Conservation (phyloP, 2,113 vertebrate species). For the Telmatochromis sp. region DNA sequence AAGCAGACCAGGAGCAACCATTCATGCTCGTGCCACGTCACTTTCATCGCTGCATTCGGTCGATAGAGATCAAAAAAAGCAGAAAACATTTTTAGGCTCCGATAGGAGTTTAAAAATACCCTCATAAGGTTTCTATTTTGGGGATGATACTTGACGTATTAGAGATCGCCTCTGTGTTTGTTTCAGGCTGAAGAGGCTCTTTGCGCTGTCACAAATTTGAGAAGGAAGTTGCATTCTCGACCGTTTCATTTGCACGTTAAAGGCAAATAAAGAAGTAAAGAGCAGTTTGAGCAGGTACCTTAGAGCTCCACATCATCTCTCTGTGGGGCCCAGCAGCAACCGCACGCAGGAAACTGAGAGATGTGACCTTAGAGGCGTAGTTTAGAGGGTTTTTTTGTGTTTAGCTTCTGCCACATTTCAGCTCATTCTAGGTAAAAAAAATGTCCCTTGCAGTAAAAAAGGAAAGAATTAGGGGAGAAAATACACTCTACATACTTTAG, state of each 20-base stretch:
- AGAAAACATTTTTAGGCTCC: not conserved
- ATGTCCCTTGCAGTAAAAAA: not conserved
- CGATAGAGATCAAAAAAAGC: conserved; percentile 15
- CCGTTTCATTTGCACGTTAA: not conserved
- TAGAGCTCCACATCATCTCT: not conserved
- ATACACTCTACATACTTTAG: not conserved
- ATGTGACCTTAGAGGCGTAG: not conserved
- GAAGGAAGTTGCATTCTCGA: conserved; percentile 20
- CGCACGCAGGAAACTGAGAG: conserved; percentile 18
- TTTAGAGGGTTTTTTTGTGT: not conserved
- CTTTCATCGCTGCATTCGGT: not conserved
- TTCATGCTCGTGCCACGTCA: not conserved
- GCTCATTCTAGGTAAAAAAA: not conserved
- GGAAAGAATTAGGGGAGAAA: not conserved
- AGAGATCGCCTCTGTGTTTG: not conserved
- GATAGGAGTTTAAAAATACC: conserved; percentile 28
- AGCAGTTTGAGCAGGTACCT: not conserved
- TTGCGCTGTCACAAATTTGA: not conserved
- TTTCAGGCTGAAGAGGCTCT: not conserved
- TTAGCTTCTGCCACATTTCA: not conserved
- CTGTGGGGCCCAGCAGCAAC: not conserved
- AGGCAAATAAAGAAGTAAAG: conserved; percentile 9
- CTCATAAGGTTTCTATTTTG: not conserved
- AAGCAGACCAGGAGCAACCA: conserved; percentile 14
- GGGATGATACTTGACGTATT: not conserved